Evolutionary conservation across 2,797 vertebrate species (phyloP), one percentile per base, ranked within the genome.

Genomic region (Danio kyathit): DNA sequence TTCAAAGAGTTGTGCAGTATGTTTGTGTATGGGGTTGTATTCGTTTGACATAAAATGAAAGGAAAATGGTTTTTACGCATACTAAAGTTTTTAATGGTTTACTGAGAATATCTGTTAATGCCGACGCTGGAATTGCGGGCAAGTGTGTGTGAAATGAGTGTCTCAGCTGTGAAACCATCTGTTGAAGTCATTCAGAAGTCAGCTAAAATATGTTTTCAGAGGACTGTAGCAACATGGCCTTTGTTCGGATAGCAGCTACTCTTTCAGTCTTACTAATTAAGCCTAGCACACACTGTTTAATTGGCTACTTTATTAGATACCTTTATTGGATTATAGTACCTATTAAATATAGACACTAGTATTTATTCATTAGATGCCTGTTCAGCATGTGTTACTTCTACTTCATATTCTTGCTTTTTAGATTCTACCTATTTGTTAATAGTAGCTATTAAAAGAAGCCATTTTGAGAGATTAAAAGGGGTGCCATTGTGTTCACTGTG

Each of bases 161-260:
- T 54, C 17, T 21, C 54, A 78, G 29, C 56, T 61, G 44, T 52
- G 19, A 41, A 61, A 61, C 66, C 66, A 61, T 54, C 57, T 46
- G 77, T 72, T 72, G 13, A 72, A 79, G 67, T 79, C 6, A 71
- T 72, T 79, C 41, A 59, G 7, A 78, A 19, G 43, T 59, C 6
- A 57, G n/a, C 14, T 54, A 48, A 77, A 59, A 43, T 44, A 44
- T 44, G 11, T 78, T 44, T 41, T 48, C 29, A 51, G 16, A 51
- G n/a, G 44, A 51, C 56, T 74, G 12, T 29, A 3, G 17, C 8
- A 29, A 46, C 19, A 29, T 5, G 13, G 19, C 41, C n/a, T 61
- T 70, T 61, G 66, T 19, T 60, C n/a, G 14, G 38, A 57, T 44
- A 48, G 8, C 43, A n/a, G 57, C 43, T 10, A 38, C 19, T 21